phyloP scores from a whole-genome alignment of 2,888 invertebrate genomes.

The Apocheima hispidaria region DNA sequence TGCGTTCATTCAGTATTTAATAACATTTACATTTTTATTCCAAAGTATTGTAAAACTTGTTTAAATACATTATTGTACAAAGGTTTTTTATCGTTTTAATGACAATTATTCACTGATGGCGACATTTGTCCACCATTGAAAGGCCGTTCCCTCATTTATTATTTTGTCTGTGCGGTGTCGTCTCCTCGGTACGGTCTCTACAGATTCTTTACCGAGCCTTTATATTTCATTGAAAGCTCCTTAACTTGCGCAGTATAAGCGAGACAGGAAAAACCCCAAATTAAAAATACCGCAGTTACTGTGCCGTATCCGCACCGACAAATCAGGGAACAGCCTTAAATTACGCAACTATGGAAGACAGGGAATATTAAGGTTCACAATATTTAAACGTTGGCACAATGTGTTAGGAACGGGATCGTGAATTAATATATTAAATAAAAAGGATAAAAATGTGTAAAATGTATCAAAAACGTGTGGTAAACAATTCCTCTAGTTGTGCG shows the following conservation, averaged over 20 bases:
- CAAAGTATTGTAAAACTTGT: constrained; percentile 81
- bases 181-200: too few relatives aligned
- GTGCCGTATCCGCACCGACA: too few relatives aligned
- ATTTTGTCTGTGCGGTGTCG: too few relatives aligned
- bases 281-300: too few relatives aligned
- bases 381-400: constrained; percentile 76
- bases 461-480: constrained; percentile 44
- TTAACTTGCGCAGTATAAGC: too few relatives aligned
- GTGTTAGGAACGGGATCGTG: constrained; percentile 74
- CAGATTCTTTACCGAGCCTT: too few relatives aligned
- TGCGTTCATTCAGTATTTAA: constrained; percentile 76
- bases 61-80: constrained; percentile 79
- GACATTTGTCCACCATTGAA: constrained; percentile 26
- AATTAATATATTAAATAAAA: constrained; percentile 49
- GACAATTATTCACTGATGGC: constrained; percentile 42
- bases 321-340: too few relatives aligned
- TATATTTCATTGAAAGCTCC: too few relatives aligned
- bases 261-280: too few relatives aligned
- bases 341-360: constrained; percentile 77
- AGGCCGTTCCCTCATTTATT: too few relatives aligned
- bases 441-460: constrained; percentile 43
- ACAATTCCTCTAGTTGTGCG: constrained; percentile 49
- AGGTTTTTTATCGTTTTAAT: constrained; percentile 67
- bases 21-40: constrained; percentile 75
- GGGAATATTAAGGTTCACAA: constrained; percentile 68